A percentile compares a stretch with the other conserved stretches of the same genome.
These are phyloP conservation scores for Lagocephalus sceleratus DNA, from an alignment of 2,797 vertebrate genomes.

Conservation along the genomic window DNA sequence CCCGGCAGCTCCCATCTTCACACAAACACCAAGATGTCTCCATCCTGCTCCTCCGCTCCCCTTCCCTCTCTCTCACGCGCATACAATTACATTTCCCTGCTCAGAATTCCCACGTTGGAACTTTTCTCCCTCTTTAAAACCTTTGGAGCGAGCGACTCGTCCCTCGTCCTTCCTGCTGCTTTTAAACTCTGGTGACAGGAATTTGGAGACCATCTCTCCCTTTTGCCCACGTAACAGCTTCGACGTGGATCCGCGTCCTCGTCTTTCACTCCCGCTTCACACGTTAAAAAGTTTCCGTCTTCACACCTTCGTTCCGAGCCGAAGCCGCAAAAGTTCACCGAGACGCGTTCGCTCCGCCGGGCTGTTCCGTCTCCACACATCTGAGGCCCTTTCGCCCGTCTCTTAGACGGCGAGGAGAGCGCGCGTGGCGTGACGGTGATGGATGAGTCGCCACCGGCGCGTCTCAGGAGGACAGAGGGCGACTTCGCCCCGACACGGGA, in stretches of 20 bases:
- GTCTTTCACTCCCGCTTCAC: neutral
- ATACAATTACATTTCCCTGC: too few relatives aligned
- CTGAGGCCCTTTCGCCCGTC: slow-evolving; percentile 6
- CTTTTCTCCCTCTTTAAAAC: too few relatives aligned
- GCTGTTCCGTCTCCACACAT: neutral
- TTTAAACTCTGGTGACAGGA: slow-evolving; percentile 1
- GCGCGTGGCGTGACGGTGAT: slow-evolving; percentile 43
- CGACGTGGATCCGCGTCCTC: neutral
- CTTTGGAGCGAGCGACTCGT: too few relatives aligned
- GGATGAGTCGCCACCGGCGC: slow-evolving; percentile 61
- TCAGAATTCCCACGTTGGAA: too few relatives aligned
- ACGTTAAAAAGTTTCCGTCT: neutral
- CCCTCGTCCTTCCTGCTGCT: too few relatives aligned
- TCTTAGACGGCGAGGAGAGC: slow-evolving; percentile 14
- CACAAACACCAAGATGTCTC: neutral
- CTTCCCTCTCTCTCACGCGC: too few relatives aligned
- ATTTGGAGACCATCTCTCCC: slow-evolving; percentile 10
- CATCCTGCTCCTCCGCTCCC: too few relatives aligned
- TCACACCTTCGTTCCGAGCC: slow-evolving; percentile 2
- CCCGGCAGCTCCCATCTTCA: neutral
- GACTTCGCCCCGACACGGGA: slow-evolving; percentile 1
- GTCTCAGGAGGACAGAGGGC: too few relatives aligned
- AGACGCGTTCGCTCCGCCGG: neutral
- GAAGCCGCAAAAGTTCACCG: slow-evolving; percentile 2
- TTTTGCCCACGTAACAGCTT: slow-evolving; percentile 8